Base-by-base conservation (phyloP, 2,113 vertebrate genomes). In the Bombycilla garrulus region DNA sequence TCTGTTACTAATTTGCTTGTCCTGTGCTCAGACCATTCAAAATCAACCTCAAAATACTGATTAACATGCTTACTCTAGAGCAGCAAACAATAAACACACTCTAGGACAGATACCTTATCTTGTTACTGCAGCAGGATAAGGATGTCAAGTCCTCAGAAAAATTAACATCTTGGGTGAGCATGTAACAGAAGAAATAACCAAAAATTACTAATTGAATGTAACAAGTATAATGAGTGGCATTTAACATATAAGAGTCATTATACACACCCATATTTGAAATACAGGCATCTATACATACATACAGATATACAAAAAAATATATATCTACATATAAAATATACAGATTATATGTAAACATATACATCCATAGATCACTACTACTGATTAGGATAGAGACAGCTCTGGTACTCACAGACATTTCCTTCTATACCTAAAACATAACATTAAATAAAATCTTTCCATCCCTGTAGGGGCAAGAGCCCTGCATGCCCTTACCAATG, bases 121-220 rank as follows among this genome's bases (percentile, higher is more conserved):
- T 57, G 31, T 36, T 24, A 73, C 35, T 69, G 33, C 23, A 69
- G 33, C 6, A 74, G 15, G 48, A 36, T 36, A 91, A 71, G 22
- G 11, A 58, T 53, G 15, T 36, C n/a, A 40, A 45, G 22, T 62
- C 31, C 20, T 50, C 42, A 47, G 40, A 56, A 56, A 73, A 95
- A 87, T 12, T 4, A n/a, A 9, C 8, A 0, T 44, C 20, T 25
- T n/a, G n/a, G 2, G 2, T 3, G 0, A 72, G 44, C 13, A 71
- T 6, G 9, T 26, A 86, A 36, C 10, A 86, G 26, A 83, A n/a
- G 8, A 71, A 88, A 82, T 40, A 86, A 66, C 8, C 4, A 83
- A 45, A 86, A 86, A 54, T 16, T 54, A 47, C 11, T 67, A 53
- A 54, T 1, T 64, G 22, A 29, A 40, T 28, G 6, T 20, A 56